A percentile compares a stretch with the other conserved stretches of the same genome.
These are phyloP conservation scores for Pipa parva DNA, from an alignment of 2,113 vertebrate genomes.

Conservation along the genomic window DNA sequence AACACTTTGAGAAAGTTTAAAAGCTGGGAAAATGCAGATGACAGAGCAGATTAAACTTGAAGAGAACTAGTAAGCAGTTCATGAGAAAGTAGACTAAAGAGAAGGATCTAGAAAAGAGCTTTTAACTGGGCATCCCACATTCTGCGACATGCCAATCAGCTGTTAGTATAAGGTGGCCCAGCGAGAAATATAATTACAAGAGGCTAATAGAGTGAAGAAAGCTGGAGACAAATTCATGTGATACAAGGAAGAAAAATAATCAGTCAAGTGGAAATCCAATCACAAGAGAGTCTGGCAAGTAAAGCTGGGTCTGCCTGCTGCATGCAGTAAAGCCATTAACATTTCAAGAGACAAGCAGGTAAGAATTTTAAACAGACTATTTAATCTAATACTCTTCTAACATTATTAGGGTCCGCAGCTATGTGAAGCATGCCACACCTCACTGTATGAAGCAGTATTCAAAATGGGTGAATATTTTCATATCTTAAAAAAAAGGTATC, in stretches of 20 bases:
- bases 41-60: not conserved
- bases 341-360: not conserved
- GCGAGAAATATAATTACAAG: not conserved
- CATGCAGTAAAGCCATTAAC: not conserved
- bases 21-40: conserved; percentile 7
- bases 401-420: not conserved
- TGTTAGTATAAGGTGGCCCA: not conserved
- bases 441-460: too few relatives aligned
- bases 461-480: too few relatives aligned
- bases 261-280: not conserved
- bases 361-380: not conserved
- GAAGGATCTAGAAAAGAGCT: not conserved
- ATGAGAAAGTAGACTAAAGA: not conserved
- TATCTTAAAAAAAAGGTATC: too few relatives aligned
- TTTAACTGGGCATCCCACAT: not conserved
- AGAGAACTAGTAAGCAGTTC: not conserved
- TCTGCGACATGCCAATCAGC: not conserved
- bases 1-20: conserved; percentile 12
- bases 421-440: too few relatives aligned
- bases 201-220: not conserved
- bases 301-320: not conserved
- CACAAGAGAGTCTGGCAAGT: not conserved
- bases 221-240: not conserved
- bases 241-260: not conserved
- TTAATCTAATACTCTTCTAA: not conserved